phyloP scores from a whole-genome alignment of 2,888 invertebrate genomes.

The Archaeoteleia sp. region DNA sequence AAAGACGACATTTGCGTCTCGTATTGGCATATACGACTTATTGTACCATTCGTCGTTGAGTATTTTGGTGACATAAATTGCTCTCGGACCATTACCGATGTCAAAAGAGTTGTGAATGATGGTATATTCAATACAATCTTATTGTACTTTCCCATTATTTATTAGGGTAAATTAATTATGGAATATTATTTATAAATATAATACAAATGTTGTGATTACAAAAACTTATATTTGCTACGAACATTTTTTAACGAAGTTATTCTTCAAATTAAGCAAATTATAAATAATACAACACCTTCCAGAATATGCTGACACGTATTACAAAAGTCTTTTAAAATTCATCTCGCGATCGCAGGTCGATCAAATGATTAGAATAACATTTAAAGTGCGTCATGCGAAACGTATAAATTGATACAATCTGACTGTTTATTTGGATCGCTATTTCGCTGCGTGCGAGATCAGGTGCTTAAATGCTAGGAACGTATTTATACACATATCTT shows the following conservation, averaged over 20 bases:
- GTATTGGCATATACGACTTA: conserved; percentile 55
- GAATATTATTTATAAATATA: too few relatives aligned
- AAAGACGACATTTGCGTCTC: conserved; percentile 63
- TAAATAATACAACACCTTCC: too few relatives aligned
- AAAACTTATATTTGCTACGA: too few relatives aligned
- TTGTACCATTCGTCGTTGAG: conserved; percentile 48
- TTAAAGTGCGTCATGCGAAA: conserved; percentile 12
- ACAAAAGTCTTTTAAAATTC: conserved; percentile 5
- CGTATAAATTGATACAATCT: conserved; percentile 40
- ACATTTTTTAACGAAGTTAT: too few relatives aligned
- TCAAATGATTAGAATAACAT: too few relatives aligned
- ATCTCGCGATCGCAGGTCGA: not conserved
- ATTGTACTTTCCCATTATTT: too few relatives aligned
- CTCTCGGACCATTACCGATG: not conserved
- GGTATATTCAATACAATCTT: too few relatives aligned
- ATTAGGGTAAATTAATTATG: too few relatives aligned
- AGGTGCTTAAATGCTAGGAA: conserved; percentile 49
- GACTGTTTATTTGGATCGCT: conserved; percentile 36
- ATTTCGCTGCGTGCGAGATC: conserved; percentile 28
- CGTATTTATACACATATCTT: conserved; percentile 48
- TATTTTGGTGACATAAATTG: conserved; percentile 27
- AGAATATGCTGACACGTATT: too few relatives aligned
- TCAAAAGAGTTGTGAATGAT: too few relatives aligned
- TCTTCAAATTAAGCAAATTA: too few relatives aligned
- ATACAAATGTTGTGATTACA: too few relatives aligned